phyloP scores from a whole-genome alignment of 2,797 vertebrate genomes.

The Pangasius larnaudii region DNA sequence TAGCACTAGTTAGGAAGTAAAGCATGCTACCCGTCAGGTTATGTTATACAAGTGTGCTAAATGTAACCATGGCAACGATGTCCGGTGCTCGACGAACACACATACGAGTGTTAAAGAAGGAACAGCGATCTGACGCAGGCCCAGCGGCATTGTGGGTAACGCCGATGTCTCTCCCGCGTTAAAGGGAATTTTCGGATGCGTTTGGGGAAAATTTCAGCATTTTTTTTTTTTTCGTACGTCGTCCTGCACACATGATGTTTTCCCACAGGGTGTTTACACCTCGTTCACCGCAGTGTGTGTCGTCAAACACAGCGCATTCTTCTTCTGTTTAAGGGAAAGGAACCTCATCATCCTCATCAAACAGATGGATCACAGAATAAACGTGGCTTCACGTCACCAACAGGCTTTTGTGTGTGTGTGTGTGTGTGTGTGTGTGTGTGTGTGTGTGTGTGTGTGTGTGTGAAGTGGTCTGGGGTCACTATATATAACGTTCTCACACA shows the following conservation, averaged over 20 bases:
- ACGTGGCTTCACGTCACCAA: slow-evolving; percentile 18
- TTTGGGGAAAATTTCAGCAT: neutral
- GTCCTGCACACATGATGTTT: slow-evolving; percentile 22
- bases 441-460: slow-evolving; percentile 10
- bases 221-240: neutral
- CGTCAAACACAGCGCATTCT: slow-evolving; percentile 5
- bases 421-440: slow-evolving; percentile 9
- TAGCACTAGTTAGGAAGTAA: no score
- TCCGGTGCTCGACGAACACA: neutral
- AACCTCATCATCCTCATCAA: slow-evolving; percentile 33
- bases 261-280: slow-evolving; percentile 30
- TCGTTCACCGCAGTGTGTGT: neutral
- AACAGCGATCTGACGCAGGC: neutral
- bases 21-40: no score
- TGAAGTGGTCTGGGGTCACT: slow-evolving; percentile 58
- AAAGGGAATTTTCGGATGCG: neutral
- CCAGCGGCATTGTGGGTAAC: neutral
- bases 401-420: neutral
- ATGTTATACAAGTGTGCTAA: neutral
- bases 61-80: neutral
- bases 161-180: neutral
- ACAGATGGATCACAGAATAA: slow-evolving; percentile 24
- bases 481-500: slow-evolving; percentile 23
- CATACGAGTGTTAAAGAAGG: neutral
- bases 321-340: slow-evolving; percentile 9